Conservation (phyloP, 1,140 invertebrate species). For the Pachypsylla venusta region DNA sequence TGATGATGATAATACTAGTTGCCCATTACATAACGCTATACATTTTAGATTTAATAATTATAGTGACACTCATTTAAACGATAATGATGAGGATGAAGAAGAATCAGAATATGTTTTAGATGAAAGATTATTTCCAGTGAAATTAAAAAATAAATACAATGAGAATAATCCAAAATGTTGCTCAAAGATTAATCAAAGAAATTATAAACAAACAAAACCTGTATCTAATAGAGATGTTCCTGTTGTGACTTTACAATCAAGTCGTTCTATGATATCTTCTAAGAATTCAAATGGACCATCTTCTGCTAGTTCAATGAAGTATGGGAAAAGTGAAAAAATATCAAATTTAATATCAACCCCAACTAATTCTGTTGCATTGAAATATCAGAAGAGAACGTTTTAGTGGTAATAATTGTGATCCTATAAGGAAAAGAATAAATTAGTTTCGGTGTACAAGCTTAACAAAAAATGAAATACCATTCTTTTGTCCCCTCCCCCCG, state of each 20-base stretch:
- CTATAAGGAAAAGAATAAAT: neutral
- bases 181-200: neutral
- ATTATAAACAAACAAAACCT: slow-evolving; percentile 2
- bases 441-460: neutral
- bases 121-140: neutral
- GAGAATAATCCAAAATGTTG: neutral
- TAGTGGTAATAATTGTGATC: too few relatives aligned
- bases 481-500: neutral
- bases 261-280: neutral
- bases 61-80: neutral
- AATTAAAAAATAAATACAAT: neutral
- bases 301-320: neutral
- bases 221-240: neutral
- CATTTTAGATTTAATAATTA: neutral
- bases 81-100: neutral
- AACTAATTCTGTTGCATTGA: neutral
- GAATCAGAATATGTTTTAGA: neutral
- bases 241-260: neutral
- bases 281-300: neutral
- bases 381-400: neutral
- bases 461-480: neutral
- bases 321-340: neutral
- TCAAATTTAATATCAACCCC: neutral
- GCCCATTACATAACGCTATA: neutral
- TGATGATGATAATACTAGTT: neutral